Evolutionary conservation across 1,140 invertebrate genomes (phyloP).

Genomic region (Littorina saxatilis): DNA sequence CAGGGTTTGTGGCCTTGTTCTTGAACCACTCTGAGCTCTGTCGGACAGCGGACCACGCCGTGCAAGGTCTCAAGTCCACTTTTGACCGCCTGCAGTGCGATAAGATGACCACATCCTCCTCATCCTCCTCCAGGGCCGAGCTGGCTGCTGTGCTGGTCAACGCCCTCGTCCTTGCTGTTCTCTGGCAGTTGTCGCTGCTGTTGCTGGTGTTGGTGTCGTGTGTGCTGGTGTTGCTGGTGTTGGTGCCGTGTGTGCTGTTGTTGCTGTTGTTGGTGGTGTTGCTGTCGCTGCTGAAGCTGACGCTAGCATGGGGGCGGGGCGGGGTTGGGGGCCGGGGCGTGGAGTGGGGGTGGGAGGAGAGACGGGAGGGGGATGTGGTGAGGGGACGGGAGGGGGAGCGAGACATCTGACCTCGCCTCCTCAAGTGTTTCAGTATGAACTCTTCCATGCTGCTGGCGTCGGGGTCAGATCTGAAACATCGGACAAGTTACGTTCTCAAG

Average conservation of each 20-base stretch:
- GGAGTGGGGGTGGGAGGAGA: no score
- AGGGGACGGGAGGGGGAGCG: neutral
- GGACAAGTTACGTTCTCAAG: no score
- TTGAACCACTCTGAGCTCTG: neutral
- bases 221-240: no score
- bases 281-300: neutral
- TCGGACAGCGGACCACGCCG: constrained; percentile 24
- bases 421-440: constrained; percentile 32
- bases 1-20: neutral
- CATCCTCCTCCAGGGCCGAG: no score
- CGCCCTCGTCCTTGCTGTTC: neutral
- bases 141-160: no score
- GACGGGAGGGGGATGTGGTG: neutral
- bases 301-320: neutral
- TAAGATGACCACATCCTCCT: constrained; percentile 17
- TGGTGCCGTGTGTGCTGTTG: no score
- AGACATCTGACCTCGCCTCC: neutral
- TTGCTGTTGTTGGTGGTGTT: neutral
- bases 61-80: constrained; percentile 34
- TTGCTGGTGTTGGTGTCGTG: neutral
- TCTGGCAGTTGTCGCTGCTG: neutral
- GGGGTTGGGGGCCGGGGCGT: neutral
- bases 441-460: constrained; percentile 14
- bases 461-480: neutral
- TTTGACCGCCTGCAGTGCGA: constrained; percentile 31